phyloP scores from a whole-genome alignment of 2,888 invertebrate species.

The Dasysyrphus albostriatus region DNA sequence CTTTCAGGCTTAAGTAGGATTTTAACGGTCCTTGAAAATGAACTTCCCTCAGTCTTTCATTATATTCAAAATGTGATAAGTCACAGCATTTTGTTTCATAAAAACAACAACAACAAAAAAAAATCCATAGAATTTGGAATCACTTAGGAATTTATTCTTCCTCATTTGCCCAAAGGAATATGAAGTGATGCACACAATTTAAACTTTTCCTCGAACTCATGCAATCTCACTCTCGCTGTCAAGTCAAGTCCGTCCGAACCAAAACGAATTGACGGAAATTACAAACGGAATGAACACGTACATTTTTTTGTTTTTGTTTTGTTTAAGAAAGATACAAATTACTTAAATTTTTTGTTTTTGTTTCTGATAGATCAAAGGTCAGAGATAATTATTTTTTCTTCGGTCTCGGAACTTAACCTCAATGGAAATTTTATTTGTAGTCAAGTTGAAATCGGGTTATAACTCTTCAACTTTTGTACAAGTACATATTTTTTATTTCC shows the following conservation, averaged over 20 bases:
- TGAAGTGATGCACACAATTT: conserved; percentile 2
- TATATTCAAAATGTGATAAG: conserved; percentile 2
- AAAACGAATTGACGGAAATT: conserved; percentile 29
- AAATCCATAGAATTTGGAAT: conserved; percentile 46
- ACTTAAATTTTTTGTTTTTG: conserved; percentile 1
- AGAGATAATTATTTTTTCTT: conserved; percentile 24
- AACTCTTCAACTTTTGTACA: conserved; percentile 15
- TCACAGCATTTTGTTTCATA: conserved; percentile 12
- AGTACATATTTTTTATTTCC: neutral
- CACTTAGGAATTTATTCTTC: conserved; percentile 31
- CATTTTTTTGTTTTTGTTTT: neutral
- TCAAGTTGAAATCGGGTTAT: conserved; percentile 25
- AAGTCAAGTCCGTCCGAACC: neutral
- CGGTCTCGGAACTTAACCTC: conserved; percentile 47
- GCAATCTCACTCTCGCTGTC: neutral
- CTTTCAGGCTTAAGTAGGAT: conserved; percentile 24
- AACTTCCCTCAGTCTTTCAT: neutral
- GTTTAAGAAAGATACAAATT: conserved; percentile 5
- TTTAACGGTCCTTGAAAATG: conserved; percentile 25
- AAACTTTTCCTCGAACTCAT: conserved; percentile 27
- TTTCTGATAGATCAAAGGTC: conserved; percentile 31
- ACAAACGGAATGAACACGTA: conserved; percentile 16
- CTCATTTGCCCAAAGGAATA: conserved; percentile 6
- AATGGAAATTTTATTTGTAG: conserved; percentile 9
- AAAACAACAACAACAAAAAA: neutral